Conservation (phyloP, 2,797 vertebrate genomes). For the Hypotaenidia philippensis region DNA sequence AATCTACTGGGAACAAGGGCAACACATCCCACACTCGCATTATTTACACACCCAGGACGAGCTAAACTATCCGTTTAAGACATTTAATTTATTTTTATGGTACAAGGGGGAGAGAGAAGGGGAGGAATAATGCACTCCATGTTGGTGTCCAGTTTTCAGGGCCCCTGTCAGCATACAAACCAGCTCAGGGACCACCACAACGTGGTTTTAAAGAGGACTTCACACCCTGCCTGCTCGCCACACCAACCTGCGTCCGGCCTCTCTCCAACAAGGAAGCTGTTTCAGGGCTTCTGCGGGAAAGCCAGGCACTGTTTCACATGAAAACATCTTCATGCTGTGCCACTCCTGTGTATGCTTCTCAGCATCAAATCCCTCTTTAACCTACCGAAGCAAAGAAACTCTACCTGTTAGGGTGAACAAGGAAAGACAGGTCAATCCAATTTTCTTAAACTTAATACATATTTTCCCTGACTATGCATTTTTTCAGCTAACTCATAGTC, state of each 20-base stretch:
- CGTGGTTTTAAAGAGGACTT: neutral
- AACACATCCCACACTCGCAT: fast-evolving
- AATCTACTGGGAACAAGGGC: neutral
- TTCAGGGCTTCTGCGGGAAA: neutral
- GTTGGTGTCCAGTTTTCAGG: neutral
- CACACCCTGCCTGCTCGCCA: neutral
- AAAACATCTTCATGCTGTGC: neutral
- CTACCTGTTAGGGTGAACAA: neutral
- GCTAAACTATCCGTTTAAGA: fast-evolving
- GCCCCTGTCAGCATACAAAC: no score
- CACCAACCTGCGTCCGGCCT: neutral
- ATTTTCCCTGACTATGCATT: neutral
- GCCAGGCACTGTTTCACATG: no score
- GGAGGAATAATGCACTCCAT: fast-evolving
- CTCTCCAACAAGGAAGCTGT: fast-evolving
- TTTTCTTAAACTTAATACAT: neutral
- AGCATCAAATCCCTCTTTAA: neutral
- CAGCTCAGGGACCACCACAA: neutral
- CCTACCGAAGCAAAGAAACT: neutral
- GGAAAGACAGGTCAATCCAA: neutral
- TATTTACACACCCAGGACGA: no score
- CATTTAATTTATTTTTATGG: neutral
- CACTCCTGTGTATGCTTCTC: neutral
- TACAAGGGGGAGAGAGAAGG: neutral
- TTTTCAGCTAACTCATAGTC: neutral